Conservation (phyloP, 2,113 vertebrate genomes). For the Apistogramma diplotaenia region DNA sequence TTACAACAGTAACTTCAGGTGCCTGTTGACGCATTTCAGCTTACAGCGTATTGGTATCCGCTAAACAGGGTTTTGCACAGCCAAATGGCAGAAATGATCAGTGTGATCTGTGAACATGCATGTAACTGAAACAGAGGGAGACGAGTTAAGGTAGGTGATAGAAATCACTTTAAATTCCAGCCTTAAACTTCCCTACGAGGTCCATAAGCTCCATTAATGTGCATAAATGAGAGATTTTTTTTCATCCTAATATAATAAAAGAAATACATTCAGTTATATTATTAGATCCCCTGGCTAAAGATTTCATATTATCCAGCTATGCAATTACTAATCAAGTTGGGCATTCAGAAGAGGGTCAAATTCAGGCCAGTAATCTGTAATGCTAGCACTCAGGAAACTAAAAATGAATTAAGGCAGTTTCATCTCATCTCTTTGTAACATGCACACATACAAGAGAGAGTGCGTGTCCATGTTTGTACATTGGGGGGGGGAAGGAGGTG, state of each 20-base stretch:
- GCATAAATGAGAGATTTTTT: not conserved
- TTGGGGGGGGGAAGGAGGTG: not conserved
- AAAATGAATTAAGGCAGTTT: constrained; percentile 8
- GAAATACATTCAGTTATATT: not conserved
- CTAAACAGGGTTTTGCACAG: constrained; percentile 7
- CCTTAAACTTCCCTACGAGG: not conserved
- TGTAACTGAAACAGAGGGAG: not conserved
- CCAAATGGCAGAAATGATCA: not conserved
- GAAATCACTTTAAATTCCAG: not conserved
- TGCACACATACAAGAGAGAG: not conserved
- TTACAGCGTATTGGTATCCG: not conserved
- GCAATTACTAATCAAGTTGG: constrained; percentile 9
- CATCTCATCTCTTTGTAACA: not conserved
- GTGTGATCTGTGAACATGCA: not conserved
- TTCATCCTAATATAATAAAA: not conserved
- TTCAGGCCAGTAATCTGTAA: not conserved
- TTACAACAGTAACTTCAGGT: not conserved
- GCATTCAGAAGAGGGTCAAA: constrained; percentile 19
- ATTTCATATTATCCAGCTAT: constrained; percentile 17
- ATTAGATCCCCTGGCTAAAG: not conserved
- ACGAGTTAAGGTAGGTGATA: not conserved
- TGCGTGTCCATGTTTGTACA: not conserved
- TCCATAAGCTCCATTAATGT: not conserved
- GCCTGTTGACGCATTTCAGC: not conserved
- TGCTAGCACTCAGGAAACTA: not conserved